These are phyloP conservation scores for Ditylenchus weischeri DNA, from an alignment of 2,888 invertebrate species.

Conservation along the genomic window DNA sequence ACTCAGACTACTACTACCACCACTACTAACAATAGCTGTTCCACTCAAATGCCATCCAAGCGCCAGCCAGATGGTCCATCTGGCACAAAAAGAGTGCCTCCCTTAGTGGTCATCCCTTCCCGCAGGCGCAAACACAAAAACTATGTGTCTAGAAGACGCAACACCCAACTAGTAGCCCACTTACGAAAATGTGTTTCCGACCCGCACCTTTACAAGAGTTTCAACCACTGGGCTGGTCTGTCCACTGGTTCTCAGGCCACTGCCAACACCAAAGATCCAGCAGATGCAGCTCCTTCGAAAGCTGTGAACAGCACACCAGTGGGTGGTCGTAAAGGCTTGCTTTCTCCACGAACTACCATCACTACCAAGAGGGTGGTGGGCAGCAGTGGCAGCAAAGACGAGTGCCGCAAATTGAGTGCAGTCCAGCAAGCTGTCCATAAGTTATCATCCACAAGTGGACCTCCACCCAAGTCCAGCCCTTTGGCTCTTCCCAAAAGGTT, in stretches of 20 bases:
- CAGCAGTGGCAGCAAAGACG: too few relatives aligned
- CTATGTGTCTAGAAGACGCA: constrained; percentile 52
- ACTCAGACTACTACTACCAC: neutral
- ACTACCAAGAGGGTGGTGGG: too few relatives aligned
- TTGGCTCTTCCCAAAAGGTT: neutral
- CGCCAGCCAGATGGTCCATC: neutral
- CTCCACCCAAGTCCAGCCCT: neutral
- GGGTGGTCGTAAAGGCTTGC: too few relatives aligned
- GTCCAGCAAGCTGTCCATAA: too few relatives aligned
- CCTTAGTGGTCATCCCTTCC: constrained; percentile 55
- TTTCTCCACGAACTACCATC: neutral
- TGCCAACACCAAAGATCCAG: too few relatives aligned
- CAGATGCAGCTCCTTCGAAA: too few relatives aligned
- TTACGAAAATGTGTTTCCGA: constrained; percentile 51
- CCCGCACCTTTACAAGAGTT: constrained; percentile 52
- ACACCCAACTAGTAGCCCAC: constrained; percentile 47
- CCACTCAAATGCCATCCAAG: neutral
- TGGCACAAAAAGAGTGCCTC: constrained; percentile 20
- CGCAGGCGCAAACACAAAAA: constrained; percentile 56
- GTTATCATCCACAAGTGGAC: too few relatives aligned
- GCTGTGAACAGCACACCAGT: too few relatives aligned
- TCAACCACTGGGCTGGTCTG: constrained; percentile 44
- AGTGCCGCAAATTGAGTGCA: too few relatives aligned
- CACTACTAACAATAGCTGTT: neutral
- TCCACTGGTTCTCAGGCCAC: too few relatives aligned